Evolutionary conservation across 1,140 invertebrate species (phyloP).

Genomic region (Choristoneura fumiferana): DNA sequence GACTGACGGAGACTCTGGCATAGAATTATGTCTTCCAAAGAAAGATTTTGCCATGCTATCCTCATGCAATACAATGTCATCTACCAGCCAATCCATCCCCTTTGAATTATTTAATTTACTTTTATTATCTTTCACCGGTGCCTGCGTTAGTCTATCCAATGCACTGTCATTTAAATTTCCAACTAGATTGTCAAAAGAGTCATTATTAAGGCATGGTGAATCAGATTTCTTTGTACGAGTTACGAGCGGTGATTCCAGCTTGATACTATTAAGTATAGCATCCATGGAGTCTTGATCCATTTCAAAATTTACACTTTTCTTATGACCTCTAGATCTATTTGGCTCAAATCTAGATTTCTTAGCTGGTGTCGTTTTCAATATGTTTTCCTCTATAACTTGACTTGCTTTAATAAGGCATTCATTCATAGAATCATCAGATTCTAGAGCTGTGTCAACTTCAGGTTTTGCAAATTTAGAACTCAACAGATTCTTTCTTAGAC

Average conservation of each 20-base stretch:
- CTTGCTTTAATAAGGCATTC: slow-evolving; percentile 71
- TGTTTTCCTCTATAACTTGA: slow-evolving; percentile 69
- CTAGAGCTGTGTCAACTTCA: slow-evolving; percentile 57
- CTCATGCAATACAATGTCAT: slow-evolving; percentile 46
- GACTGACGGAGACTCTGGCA: slow-evolving; percentile 67
- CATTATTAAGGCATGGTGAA: slow-evolving; percentile 57
- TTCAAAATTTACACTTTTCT: slow-evolving; percentile 36
- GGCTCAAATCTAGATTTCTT: slow-evolving; percentile 36
- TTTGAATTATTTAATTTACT: slow-evolving; percentile 28
- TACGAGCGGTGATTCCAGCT: slow-evolving; percentile 52
- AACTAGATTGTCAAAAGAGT: slow-evolving; percentile 75
- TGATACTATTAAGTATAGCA: slow-evolving; percentile 57
- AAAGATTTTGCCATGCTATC: slow-evolving; percentile 45
- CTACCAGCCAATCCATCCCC: slow-evolving; percentile 36
- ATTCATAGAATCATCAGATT: slow-evolving; percentile 77
- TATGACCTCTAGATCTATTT: slow-evolving; percentile 26
- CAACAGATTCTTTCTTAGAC: slow-evolving; percentile 62
- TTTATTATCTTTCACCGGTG: slow-evolving; percentile 39
- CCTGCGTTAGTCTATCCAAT: slow-evolving; percentile 64
- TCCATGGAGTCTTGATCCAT: slow-evolving; percentile 61
- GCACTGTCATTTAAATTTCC: slow-evolving; percentile 72
- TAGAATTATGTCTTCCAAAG: slow-evolving; percentile 67
- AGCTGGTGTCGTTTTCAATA: slow-evolving; percentile 34
- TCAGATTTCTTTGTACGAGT: slow-evolving; percentile 48
- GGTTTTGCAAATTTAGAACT: slow-evolving; percentile 63